These are phyloP conservation scores for Paramisgurnus dabryanus DNA, from an alignment of 2,113 vertebrate species.

Conservation along the genomic window DNA sequence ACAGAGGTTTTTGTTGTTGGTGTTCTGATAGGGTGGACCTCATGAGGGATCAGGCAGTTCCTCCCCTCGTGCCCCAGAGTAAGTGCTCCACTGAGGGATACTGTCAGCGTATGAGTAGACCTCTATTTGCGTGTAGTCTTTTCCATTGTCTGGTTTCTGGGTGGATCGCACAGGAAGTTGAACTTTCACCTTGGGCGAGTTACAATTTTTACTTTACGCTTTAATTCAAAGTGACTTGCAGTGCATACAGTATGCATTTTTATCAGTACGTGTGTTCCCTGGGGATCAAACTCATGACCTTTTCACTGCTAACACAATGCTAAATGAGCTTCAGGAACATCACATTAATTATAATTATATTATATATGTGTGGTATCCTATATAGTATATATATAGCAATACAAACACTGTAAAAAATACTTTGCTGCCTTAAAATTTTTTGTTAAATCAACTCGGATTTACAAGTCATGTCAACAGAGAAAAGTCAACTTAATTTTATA, in stretches of 20 bases:
- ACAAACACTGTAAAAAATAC: too few species aligned
- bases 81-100: constrained; percentile 31
- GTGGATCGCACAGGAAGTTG: constrained; percentile 55
- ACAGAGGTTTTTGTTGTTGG: constrained; percentile 52
- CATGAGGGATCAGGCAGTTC: constrained; percentile 57
- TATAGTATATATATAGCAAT: too few species aligned
- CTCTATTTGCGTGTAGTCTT: constrained; percentile 57
- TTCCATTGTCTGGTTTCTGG: constrained; percentile 65
- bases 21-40: constrained; percentile 49
- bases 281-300: too few species aligned
- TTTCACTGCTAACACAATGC: too few species aligned
- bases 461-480: too few species aligned
- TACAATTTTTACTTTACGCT: constrained; percentile 32
- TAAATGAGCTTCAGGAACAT: too few species aligned
- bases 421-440: too few species aligned
- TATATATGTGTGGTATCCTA: too few species aligned
- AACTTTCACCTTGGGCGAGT: neutral
- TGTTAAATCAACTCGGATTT: too few species aligned
- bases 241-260: neutral
- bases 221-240: too few species aligned
- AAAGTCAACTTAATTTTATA: too few species aligned
- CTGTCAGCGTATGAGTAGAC: constrained; percentile 25
- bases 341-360: too few species aligned
- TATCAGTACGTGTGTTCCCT: neutral
- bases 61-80: constrained; percentile 27